Base-by-base conservation (phyloP, 2,113 vertebrate species). In the Catharus fuscescens region DNA sequence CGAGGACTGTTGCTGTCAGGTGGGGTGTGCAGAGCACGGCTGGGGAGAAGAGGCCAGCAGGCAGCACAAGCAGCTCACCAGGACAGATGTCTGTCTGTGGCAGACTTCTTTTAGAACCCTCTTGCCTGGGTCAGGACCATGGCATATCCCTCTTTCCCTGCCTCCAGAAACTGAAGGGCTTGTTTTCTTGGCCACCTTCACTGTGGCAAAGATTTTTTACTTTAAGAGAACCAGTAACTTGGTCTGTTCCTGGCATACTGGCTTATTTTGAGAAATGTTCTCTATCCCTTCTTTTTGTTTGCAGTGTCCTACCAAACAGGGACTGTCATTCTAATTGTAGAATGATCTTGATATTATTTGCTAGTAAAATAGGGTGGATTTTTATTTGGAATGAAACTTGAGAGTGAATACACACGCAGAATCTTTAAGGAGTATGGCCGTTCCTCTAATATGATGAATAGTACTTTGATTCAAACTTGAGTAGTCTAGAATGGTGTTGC, bases 81-180 rank as follows among this genome's bases (percentile, higher is more conserved):
- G 32, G 10, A 3, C 0, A 0, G 8, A 2, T 0, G 0, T 34
- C 44, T 3, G 2, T 45, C 60, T 14, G 1, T 31, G 42, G n/a
- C 21, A 61, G 31, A n/a, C 14, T 4, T 14, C n/a, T 72, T 53
- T 8, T 60, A 20, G 44, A 62, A 74, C 5, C 21, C 23, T 59
- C 19, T 86, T 0, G 2, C 7, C 19, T 0, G 2, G 32, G 14
- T 76, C 54, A 47, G 7, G 15, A 32, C 15, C 1, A 0, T 0
- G 2, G 24, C 15, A 12, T 53, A 29, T 47, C 32, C 42, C 10
- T 64, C 48, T 25, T 87, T 71, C 31, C 24, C 24, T 52, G 32
- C 50, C 50, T 80, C 32, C 59, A 82, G 50, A 38, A 80, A 6
- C 24, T 80, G 21, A 44, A 64, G 32, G 19, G 12, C 5, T 48